Evolutionary conservation across 2,888 invertebrate genomes (phyloP).

Genomic region (Pristionchus mayeri): DNA sequence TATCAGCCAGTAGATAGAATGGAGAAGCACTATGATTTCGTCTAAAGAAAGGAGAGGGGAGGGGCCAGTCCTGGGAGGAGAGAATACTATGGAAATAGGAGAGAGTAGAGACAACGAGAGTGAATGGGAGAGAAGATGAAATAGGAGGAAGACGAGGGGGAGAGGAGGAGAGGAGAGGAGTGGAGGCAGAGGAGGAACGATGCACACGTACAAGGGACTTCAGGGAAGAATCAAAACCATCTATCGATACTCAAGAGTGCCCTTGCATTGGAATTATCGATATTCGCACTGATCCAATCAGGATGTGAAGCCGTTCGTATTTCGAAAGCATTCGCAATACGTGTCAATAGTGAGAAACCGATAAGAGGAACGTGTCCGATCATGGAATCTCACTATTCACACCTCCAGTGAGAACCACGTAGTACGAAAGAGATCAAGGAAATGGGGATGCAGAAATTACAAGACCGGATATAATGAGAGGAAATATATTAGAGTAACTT

Average conservation of each 20-base stretch:
- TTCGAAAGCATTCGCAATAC: not conserved
- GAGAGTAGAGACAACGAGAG: not conserved
- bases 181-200: not conserved
- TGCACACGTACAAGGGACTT: not conserved
- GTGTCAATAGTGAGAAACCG: not conserved
- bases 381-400: too few relatives aligned
- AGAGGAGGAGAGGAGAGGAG: not conserved
- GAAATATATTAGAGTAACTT: too few relatives aligned
- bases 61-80: slow-evolving; percentile 11
- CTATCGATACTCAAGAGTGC: not conserved
- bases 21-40: not conserved
- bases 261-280: not conserved
- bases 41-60: not conserved
- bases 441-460: too few relatives aligned
- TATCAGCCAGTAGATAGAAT: not conserved
- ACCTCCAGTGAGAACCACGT: too few relatives aligned
- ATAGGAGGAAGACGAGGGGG: too few relatives aligned
- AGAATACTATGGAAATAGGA: not conserved
- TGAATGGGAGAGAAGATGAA: not conserved
- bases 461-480: too few relatives aligned
- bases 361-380: slow-evolving; percentile 7
- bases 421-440: too few relatives aligned
- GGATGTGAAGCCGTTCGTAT: not conserved
- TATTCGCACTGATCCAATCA: not conserved
- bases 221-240: not conserved